Percentiles rank a stretch among this genome's conserved stretches.
These are phyloP conservation scores for Lepidurus arcticus DNA, from an alignment of 1,140 invertebrate species.

Conservation along the genomic window DNA sequence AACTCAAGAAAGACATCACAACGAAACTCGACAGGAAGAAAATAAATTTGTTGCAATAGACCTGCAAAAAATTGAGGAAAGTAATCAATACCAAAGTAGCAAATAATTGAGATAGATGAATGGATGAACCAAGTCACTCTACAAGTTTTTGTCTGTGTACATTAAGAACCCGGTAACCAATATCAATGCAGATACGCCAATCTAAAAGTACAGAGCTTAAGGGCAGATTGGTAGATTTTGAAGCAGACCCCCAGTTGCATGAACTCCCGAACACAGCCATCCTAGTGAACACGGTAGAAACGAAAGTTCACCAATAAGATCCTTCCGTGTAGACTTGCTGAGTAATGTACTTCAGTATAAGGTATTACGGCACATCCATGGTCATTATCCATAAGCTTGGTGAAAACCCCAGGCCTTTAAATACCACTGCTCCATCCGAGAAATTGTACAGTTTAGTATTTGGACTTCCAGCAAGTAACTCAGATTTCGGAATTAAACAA, in stretches of 20 bases:
- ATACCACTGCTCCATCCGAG: neutral
- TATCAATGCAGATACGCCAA: neutral
- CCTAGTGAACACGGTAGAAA: neutral
- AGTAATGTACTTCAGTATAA: neutral
- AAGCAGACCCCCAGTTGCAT: neutral
- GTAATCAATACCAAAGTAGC: too few relatives aligned
- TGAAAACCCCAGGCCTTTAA: conserved; percentile 9
- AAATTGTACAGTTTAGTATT: neutral
- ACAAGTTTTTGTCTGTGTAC: too few relatives aligned
- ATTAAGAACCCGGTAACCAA: neutral
- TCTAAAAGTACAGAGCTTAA: neutral
- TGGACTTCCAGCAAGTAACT: neutral
- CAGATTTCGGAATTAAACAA: neutral
- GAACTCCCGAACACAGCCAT: neutral
- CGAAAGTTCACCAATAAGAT: conserved; percentile 22
- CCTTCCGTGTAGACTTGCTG: neutral
- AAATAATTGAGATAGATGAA: too few relatives aligned
- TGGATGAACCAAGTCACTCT: neutral
- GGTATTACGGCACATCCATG: neutral
- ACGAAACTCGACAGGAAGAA: too few relatives aligned
- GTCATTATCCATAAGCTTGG: neutral
- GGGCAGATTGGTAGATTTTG: neutral
- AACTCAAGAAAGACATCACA: too few relatives aligned
- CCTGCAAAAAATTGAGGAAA: too few relatives aligned
- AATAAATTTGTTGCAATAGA: too few relatives aligned